Base-by-base conservation (phyloP, 2,113 vertebrate genomes). In the Mormoops blainvillei region DNA sequence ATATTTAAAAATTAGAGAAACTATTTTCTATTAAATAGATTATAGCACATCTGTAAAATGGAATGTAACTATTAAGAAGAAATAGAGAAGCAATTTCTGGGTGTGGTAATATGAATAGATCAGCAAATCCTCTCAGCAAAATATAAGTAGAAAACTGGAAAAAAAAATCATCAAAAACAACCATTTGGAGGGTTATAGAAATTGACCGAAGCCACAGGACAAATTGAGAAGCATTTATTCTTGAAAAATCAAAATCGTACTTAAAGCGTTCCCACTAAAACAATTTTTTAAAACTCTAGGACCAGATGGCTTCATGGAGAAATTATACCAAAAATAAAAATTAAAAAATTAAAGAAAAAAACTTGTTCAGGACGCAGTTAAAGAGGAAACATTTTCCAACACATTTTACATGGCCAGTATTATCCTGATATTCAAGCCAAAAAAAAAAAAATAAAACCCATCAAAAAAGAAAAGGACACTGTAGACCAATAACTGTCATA, bases 101-200 rank as follows among this genome's bases (percentile, higher is more conserved):
- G 36, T 81, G 10, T 81, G 14, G 22, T 16, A 18, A 15, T 80
- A 38, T 82, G 45, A 87, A 67, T 28, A 74, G 11, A 28, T 20
- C 28, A 73, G 38, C 24, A 95, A 95, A 92, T 67, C 8, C 0
- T 19, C 70, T 65, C 45, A 43, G 8, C 36, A 96, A 94, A 94
- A 94, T 84, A 76, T 67, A 97, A 94, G 20, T 52, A 96, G 56
- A 56, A 76, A 87, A 73, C 28, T 63, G n/a, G 50, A 20, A 94
- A 92, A 20, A 94, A 92, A 92, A 68, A 26, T 67, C 28, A 86
- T 63, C 43, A 92, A 87, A 91, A 92, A 77, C 10, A 93, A 85
- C 28, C 20, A 61, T 31, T 45, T 93, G 9, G 31, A n/a, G 20
- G 12, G 10, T 50, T 76, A 58, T 24, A 45, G 28, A 87, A 94